Percentiles rank a stretch among this genome's conserved stretches.
phyloP scores from a whole-genome alignment of 1,140 invertebrate species.

The Schmidtea mediterranea region DNA sequence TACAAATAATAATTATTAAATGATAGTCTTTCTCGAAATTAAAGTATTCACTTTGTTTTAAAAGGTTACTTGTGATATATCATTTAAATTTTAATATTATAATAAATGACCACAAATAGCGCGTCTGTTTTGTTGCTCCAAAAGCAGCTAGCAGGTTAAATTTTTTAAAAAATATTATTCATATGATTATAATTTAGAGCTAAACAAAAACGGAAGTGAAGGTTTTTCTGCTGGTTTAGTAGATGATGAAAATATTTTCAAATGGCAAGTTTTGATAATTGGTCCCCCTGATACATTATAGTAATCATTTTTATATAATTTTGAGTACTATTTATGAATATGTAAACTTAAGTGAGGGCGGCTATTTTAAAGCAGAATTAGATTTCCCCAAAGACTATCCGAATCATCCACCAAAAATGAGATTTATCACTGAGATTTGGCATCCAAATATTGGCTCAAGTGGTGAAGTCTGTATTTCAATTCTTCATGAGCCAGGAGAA shows the following conservation, averaged over 20 bases:
- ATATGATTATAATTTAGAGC: constrained; percentile 41
- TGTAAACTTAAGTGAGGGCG: neutral
- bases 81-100: too few species aligned
- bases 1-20: too few species aligned
- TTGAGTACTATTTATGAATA: neutral
- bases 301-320: neutral
- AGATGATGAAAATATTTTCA: constrained; percentile 95
- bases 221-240: constrained; percentile 95
- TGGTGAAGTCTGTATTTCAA: constrained; percentile 91
- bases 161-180: constrained; percentile 4
- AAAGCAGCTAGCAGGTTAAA: constrained; percentile 68
- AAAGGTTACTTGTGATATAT: too few species aligned
- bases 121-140: constrained; percentile 56
- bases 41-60: too few species aligned
- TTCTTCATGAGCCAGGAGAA: constrained; percentile 88
- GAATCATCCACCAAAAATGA: constrained; percentile 5
- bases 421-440: constrained; percentile 6
- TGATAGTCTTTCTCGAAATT: too few species aligned
- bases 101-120: too few species aligned
- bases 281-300: constrained; percentile 76
- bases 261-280: constrained; percentile 96
- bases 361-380: constrained; percentile 3
- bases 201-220: constrained; percentile 93
- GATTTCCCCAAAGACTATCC: constrained; percentile 4
- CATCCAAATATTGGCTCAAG: constrained; percentile 45